Percentiles rank a stretch among this genome's conserved stretches.
These are phyloP conservation scores for Limosa lapponica DNA, from an alignment of 2,797 vertebrate species.

Conservation along the genomic window DNA sequence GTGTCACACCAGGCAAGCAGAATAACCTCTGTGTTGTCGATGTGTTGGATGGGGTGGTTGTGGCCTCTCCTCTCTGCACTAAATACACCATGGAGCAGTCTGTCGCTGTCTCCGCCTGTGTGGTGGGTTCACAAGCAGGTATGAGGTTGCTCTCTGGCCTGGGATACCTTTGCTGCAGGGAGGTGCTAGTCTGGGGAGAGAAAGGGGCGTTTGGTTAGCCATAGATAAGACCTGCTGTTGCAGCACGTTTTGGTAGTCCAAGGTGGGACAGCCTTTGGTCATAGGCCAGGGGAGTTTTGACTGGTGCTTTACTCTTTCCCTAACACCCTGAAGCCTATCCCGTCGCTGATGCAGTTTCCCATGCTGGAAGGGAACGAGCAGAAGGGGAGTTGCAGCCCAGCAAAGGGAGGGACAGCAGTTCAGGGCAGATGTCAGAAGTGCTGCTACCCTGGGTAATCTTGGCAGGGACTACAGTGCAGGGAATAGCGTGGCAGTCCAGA, in stretches of 20 bases:
- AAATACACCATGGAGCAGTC: background rate
- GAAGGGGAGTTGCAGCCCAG: background rate
- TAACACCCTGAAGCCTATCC: background rate
- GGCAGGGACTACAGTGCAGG: rapidly evolving
- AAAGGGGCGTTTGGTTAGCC: background rate
- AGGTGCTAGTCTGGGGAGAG: background rate
- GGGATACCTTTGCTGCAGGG: background rate
- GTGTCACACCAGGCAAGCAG: background rate
- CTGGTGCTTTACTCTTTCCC: background rate
- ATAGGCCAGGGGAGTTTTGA: rapidly evolving
- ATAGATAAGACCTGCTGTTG: background rate
- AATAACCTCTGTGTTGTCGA: rapidly evolving
- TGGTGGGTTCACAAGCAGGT: background rate
- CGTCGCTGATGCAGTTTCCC: background rate
- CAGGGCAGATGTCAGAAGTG: background rate
- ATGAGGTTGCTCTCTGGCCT: rapidly evolving
- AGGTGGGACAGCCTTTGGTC: background rate
- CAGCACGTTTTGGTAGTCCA: background rate
- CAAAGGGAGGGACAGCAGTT: background rate
- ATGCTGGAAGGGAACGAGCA: background rate
- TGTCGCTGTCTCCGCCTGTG: background rate
- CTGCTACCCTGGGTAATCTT: rapidly evolving
- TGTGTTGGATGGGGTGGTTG: background rate
- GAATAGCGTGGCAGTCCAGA: background rate
- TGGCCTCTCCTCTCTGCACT: background rate